Evolutionary conservation across 2,888 invertebrate species (phyloP).

Genomic region (Linnaemya tessellans): DNA sequence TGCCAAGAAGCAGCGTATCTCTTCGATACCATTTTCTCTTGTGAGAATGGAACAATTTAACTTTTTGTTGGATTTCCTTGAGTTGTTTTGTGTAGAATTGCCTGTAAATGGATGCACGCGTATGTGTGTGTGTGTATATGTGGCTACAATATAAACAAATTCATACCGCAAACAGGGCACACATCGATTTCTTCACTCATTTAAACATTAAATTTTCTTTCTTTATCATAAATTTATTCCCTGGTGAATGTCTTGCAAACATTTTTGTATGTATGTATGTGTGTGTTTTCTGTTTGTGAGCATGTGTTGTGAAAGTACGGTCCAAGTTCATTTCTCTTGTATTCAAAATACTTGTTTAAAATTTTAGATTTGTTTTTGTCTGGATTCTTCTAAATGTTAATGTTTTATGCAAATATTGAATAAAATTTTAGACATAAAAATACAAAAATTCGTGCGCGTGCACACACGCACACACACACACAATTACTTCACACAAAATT

Average conservation of each 20-base stretch:
- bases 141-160: not conserved
- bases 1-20: too few relatives aligned
- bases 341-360: slow-evolving; percentile 21
- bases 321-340: slow-evolving; percentile 27
- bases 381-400: slow-evolving; percentile 45
- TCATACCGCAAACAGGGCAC: not conserved
- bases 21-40: too few relatives aligned
- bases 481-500: too few relatives aligned
- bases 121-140: too few relatives aligned
- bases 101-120: slow-evolving; percentile 1
- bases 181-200: slow-evolving; percentile 39
- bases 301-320: slow-evolving; percentile 12
- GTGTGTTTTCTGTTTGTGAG: not conserved
- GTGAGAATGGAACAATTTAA: too few relatives aligned
- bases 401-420: slow-evolving; percentile 61
- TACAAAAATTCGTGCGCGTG: not conserved
- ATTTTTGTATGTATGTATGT: not conserved
- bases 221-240: slow-evolving; percentile 41
- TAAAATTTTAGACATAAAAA: not conserved
- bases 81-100: slow-evolving; percentile 4
- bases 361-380: slow-evolving; percentile 2
- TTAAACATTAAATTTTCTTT: slow-evolving; percentile 37
- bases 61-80: too few relatives aligned
- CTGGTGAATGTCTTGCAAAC: not conserved
- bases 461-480: slow-evolving; percentile 7